Evolutionary conservation across 2,888 invertebrate species (phyloP), one percentile per base, ranked within the genome.

Genomic region (Pseudococcus jackbeardsleyi): DNA sequence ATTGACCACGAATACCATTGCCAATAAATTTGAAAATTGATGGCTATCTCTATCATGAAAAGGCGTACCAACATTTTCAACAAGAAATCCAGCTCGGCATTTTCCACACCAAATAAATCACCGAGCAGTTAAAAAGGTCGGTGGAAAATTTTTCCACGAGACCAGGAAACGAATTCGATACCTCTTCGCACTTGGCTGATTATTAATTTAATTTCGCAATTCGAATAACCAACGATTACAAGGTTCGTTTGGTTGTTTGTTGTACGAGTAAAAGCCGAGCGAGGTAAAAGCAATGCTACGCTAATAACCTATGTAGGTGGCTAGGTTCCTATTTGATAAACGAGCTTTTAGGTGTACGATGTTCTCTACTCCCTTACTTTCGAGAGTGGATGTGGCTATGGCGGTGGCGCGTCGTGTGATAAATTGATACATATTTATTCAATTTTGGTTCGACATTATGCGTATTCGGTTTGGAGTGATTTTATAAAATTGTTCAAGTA

Each of bases 211-310:
- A 39, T 72, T 72, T 72, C 39, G 33, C 33, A 33, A 33, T 72
- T 72, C 72, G 39, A 72, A 72, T 72, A 72, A 72, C 72, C 15
- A 33, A 72, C 72, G 72, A 72, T 72, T 72, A 72, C 72, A 33
- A 17, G 72, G 72, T 72, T 39, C 72, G 72, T 72, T 72, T 33
- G 39, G 26, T 33, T 72, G 33, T 72, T 33, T 33, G 26, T 26
- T 72, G 39, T 9, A 59, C 59, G 59, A 59, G 59, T 59, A 59
- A n/a, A 59, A 59, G 54, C 59, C 59, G 6, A 33, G 26, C 59
- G 6, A 33, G 26, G 26, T 59, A 8, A 59, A 59, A 59, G 59
- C 19, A 72, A 72, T 11, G 26, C 26, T 39, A 72, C 33, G 72
- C 72, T 72, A 72, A 72, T 72, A 72, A 39, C 15, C 33, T 72